Conservation (phyloP, 2,797 vertebrate genomes). For the Harpagifer antarcticus region DNA sequence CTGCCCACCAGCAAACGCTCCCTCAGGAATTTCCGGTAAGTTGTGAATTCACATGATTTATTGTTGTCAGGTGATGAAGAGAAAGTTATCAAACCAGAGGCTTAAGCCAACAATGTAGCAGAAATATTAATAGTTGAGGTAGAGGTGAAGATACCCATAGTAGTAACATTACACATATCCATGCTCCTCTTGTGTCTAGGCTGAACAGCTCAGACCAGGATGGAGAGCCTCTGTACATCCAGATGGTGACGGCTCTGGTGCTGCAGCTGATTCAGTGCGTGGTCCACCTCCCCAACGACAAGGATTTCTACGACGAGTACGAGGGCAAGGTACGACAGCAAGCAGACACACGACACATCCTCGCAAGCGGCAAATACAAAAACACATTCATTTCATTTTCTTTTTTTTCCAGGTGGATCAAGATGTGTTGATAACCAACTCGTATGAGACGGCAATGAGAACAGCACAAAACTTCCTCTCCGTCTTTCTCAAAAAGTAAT, state of each 20-base stretch:
- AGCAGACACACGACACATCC: background rate
- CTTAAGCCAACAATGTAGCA: background rate
- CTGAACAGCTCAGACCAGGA: slow-evolving; percentile 97
- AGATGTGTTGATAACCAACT: slow-evolving; percentile 96
- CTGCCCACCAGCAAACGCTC: slow-evolving; percentile 98
- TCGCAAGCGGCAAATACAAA: background rate
- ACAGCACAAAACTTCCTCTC: slow-evolving; percentile 98
- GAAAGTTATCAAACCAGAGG: background rate
- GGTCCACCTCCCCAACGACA: slow-evolving; percentile 94
- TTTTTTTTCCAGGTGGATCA: slow-evolving; percentile 89
- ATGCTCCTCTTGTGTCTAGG: slow-evolving; percentile 72
- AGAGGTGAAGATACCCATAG: background rate
- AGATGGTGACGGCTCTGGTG: slow-evolving; percentile 98
- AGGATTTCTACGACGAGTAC: slow-evolving; percentile 89
- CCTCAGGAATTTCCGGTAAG: slow-evolving; percentile 97
- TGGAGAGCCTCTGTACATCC: slow-evolving; percentile 96
- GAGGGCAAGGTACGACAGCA: slow-evolving; percentile 89
- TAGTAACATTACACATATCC: background rate
- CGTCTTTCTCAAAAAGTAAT: slow-evolving; percentile 98
- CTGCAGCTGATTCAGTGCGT: slow-evolving; percentile 98
- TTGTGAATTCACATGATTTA: slow-evolving; percentile 12
- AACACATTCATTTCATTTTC: background rate
- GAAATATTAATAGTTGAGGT: background rate
- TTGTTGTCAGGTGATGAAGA: background rate
- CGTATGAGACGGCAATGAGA: slow-evolving; percentile 97